Evolutionary conservation across 1,140 invertebrate genomes (phyloP), one percentile per base, ranked within the genome.

Genomic region (Hycleus cichorii): DNA sequence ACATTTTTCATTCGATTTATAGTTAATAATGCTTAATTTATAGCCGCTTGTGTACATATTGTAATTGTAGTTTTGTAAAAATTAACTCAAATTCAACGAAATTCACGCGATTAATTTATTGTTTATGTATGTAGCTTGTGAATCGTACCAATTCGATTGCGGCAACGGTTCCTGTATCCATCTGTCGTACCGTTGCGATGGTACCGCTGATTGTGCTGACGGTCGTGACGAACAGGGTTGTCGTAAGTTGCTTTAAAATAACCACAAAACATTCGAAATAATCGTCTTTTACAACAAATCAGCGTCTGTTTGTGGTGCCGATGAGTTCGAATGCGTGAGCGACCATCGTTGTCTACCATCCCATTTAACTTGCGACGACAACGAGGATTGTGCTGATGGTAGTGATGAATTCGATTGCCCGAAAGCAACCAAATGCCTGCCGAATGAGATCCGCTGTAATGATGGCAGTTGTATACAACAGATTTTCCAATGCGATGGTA

Each of bases 361-460:
- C 69, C 86, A 83, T 52, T 95, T 89, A 75, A 89, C 95, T 58
- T 98, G 96, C 74, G 95, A 99, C 72, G 79, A 81, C 39, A 82
- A 89, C 63, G 78, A 80, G 47, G 95, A 98, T 72, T 97, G 95
- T 68, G 65, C 73, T 4, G 94, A 97, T 72, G 81, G 84, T 46
- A 88, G 87, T 49, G 95, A 98, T 76, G 94, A 97, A 81, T 76
- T 87, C 60, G 89, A 91, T 46, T 97, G 93, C 75, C 49, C 47
- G 10, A 47, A 56, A 32, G 32, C 12, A 51, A 50, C 12, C 40
- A 49, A 24, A 32, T 56, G 44, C 18, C 53, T 12, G 88, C 86
- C 2, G 32, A 89, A 91, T 62, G 88, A 91, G 69, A 75, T 77
- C 49, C 79, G 81, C 57, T 92, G 89, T 63, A 78, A 81, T 5